A percentile compares a stretch with the other conserved stretches of the same genome.
These are phyloP conservation scores for Heloderma charlesbogerti DNA, from an alignment of 2,113 vertebrate genomes.

Conservation along the genomic window DNA sequence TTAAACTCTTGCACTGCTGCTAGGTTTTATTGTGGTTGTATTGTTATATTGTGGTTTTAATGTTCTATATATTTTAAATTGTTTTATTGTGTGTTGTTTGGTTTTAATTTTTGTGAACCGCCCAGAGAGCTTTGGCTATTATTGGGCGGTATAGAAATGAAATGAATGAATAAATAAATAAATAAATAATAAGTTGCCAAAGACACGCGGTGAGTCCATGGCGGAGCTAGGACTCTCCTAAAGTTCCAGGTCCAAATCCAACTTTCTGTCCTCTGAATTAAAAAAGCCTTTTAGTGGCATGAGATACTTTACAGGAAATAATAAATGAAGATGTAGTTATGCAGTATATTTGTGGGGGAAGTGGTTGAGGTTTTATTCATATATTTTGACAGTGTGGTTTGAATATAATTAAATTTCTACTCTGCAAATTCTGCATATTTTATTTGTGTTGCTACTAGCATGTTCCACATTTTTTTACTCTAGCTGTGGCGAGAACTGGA, in stretches of 20 bases:
- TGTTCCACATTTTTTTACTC: slow-evolving; percentile 39
- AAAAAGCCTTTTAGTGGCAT: background rate
- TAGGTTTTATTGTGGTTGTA: too few relatives aligned
- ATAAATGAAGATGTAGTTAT: background rate
- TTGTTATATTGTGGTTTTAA: too few relatives aligned
- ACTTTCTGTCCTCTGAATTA: background rate
- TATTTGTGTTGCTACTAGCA: background rate
- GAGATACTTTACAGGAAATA: background rate
- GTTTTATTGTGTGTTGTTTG: too few relatives aligned
- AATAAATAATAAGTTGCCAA: background rate
- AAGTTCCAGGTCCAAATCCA: background rate
- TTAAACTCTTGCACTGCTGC: too few relatives aligned
- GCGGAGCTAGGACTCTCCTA: background rate
- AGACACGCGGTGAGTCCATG: background rate
- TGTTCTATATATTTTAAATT: too few relatives aligned
- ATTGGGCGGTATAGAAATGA: too few relatives aligned
- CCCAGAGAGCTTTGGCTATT: too few relatives aligned
- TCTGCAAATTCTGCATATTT: slow-evolving; percentile 6
- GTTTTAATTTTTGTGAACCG: too few relatives aligned
- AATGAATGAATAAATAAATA: too few relatives aligned
- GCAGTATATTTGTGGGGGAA: background rate
- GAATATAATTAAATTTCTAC: background rate
- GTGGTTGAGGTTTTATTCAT: background rate
- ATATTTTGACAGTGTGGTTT: background rate
- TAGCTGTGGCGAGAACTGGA: slow-evolving; percentile 86